Evolutionary conservation across 1,140 invertebrate species (phyloP), one percentile per base, ranked within the genome.

Genomic region (Helicoverpa armigera): DNA sequence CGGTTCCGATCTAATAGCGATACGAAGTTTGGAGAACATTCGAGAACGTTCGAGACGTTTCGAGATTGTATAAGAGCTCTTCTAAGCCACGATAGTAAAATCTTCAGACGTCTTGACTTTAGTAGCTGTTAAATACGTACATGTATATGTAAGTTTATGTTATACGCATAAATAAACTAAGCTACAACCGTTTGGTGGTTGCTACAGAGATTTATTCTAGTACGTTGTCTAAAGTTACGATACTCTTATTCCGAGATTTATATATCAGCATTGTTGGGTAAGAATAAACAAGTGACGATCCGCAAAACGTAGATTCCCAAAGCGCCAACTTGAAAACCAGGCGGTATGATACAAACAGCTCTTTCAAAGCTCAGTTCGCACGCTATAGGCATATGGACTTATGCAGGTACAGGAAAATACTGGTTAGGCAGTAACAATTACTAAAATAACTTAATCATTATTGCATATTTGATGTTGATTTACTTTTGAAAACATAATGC

Each of bases 71-170:
- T 54, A 50, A 70, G 67, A 54, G 67, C 67, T 23, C 50, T 50
- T 16, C 16, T 14, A 13, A 13, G 2, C 16, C 48, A 16, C 67
- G 67, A 70, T 54, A 53, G 18, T 70, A 53, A 70, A 54, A 70
- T 70, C 67, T 54, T 54, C 50, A 70, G 67, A 70, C 23, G 53
- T 53, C 67, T 65, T 65, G 0, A 54, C 18, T 70, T 53, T 54
- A 70, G 67, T 51, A 70, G 67, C 67, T 70, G 50, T 70, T 70
- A 70, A 70, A 67, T 67, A 70, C 50, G 43, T 70, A 4, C 53
- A 54, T 14, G 18, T 51, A 54, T n/a, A 16, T 4, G 35, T 67
- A 67, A 67, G 18, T 67, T 50, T 67, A n/a, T 67, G 13, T 63
- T 63, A 63, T 18, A 12, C 18, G 35, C 35, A 48, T 48, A 16